Base-by-base conservation (phyloP, 2,888 invertebrate species). In the Cistogaster globosa region DNA sequence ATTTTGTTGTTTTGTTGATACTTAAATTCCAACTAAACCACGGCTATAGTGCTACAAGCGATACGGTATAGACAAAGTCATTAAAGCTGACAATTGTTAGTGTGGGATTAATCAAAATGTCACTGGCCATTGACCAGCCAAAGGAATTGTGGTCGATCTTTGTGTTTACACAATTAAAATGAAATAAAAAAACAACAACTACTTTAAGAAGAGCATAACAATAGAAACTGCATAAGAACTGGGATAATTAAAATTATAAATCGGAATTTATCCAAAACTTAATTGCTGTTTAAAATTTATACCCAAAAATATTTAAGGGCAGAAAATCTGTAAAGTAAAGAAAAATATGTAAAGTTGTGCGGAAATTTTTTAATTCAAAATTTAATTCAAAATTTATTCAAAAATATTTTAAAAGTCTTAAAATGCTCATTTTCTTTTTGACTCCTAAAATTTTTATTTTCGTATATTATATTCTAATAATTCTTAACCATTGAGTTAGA, bases 61-160 rank as follows among this genome's bases (percentile, higher is more conserved):
- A 42, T 74, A 78, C 55, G 62, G 48, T 68, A 57, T 72, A 67
- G 78, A 83, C 74, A 69, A 78, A 78, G 60, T 83, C 72, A 72
- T 77, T 72, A 77, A 72, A 57, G 83, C 58, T 67, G 60, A 77
- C 77, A 72, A 78, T 67, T 83, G 60, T 78, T 83, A 68, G 78
- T 83, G 78, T 83, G 78, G 78, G 83, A 83, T 83, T 83, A 83
- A 83, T 83, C 77, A 83, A 83, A 83, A 78, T 83, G 78, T 78
- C 83, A 83, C 72, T 83, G 83, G 74, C 62, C 77, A 74, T 68
- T 72, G 83, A 77, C 77, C 72, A 77, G 51, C 60, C 53, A 20
- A 80, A 68, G 74, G 80, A 51, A 80, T 57, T 83, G 72, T 72
- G 77, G 83, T 77, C 60, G 68, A 16, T 51, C 53, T 58, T 53